Percentiles rank a stretch among this genome's conserved stretches.
These are phyloP conservation scores for Lerema accius DNA, from an alignment of 1,140 invertebrate genomes.

Conservation along the genomic window DNA sequence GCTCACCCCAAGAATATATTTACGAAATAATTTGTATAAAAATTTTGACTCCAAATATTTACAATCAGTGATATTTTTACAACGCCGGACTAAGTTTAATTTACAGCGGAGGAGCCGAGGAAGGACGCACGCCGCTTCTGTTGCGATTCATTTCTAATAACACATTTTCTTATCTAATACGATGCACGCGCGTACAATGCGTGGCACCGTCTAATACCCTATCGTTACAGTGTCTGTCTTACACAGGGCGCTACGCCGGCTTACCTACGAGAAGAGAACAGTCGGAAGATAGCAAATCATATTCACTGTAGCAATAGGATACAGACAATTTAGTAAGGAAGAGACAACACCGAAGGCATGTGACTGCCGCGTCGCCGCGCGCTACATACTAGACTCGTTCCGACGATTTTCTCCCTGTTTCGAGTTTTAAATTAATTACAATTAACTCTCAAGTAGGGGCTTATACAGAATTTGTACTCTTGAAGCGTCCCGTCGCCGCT, in stretches of 20 bases:
- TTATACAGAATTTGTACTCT: slow-evolving; percentile 84
- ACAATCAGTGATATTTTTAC: slow-evolving; percentile 74
- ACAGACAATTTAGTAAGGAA: slow-evolving; percentile 69
- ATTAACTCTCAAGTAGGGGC: slow-evolving; percentile 79
- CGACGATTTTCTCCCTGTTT: slow-evolving; percentile 72
- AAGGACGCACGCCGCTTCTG: slow-evolving; percentile 46
- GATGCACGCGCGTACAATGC: slow-evolving; percentile 67
- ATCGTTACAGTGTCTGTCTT: slow-evolving; percentile 77
- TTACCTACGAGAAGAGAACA: slow-evolving; percentile 49
- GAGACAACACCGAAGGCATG: slow-evolving; percentile 77
- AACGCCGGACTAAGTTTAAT: slow-evolving; percentile 72
- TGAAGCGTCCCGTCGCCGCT: slow-evolving; percentile 74
- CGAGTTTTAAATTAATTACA: slow-evolving; percentile 76
- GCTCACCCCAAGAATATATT: slow-evolving; percentile 71
- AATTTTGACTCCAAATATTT: slow-evolving; percentile 80
- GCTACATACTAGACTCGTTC: slow-evolving; percentile 50
- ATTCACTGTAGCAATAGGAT: slow-evolving; percentile 77
- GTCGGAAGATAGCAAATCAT: slow-evolving; percentile 68
- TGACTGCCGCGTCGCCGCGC: slow-evolving; percentile 58
- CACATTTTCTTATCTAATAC: slow-evolving; percentile 75
- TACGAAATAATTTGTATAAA: slow-evolving; percentile 79
- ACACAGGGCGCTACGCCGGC: slow-evolving; percentile 43
- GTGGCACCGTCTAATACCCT: slow-evolving; percentile 61
- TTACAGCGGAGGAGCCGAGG: slow-evolving; percentile 57
- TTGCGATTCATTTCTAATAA: slow-evolving; percentile 77